These are phyloP conservation scores for Ommatoiulus sabulosus DNA, from an alignment of 2,888 invertebrate species.

Conservation along the genomic window DNA sequence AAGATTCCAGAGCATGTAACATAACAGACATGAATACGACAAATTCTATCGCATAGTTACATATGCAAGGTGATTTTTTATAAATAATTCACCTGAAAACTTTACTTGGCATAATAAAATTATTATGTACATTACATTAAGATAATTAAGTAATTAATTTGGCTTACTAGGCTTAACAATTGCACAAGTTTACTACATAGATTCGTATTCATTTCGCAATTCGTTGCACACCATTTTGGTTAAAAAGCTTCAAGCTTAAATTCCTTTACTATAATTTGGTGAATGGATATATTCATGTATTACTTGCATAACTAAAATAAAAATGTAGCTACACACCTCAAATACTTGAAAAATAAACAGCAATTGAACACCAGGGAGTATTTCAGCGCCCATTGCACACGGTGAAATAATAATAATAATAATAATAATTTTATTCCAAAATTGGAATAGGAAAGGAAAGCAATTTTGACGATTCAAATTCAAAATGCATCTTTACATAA, in stretches of 20 bases:
- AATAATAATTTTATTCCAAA: too few relatives aligned
- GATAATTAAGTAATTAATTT: too few relatives aligned
- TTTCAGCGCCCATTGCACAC: background rate
- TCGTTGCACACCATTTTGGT: background rate
- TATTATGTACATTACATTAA: too few relatives aligned
- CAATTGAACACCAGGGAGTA: background rate
- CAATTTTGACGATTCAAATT: too few relatives aligned
- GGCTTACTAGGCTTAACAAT: too few relatives aligned
- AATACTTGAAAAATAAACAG: background rate
- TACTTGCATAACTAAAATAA: background rate
- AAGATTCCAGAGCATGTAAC: conserved; percentile 12
- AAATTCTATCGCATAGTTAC: background rate
- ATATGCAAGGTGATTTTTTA: background rate
- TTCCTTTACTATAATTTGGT: background rate
- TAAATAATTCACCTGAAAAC: too few relatives aligned
- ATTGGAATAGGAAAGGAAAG: too few relatives aligned
- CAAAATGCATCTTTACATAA: too few relatives aligned
- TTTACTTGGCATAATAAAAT: too few relatives aligned
- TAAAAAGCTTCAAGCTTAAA: background rate
- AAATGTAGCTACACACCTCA: background rate
- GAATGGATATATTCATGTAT: background rate
- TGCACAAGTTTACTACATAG: background rate
- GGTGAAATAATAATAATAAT: background rate
- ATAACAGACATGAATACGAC: background rate
- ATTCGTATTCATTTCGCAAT: background rate